A percentile compares a stretch with the other conserved stretches of the same genome.
phyloP scores from a whole-genome alignment of 30 jellyfish, hydroid and myxozoan species.

The Aurelia aurita complex sp. Pacific region DNA sequence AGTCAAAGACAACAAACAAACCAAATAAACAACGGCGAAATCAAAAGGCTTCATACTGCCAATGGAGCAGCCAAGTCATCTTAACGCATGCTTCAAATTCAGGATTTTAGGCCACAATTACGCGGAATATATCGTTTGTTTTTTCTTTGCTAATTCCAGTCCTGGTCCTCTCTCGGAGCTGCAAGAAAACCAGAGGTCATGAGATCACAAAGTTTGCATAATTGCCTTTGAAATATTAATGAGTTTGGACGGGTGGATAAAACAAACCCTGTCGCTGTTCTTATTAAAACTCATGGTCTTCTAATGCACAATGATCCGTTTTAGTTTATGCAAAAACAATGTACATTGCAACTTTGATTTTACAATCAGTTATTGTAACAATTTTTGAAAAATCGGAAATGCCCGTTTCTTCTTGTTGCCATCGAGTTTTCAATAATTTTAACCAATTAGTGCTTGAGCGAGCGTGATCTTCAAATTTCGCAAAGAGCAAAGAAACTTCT shows the following conservation, averaged over 20 bases:
- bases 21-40: not conserved
- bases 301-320: too few relatives aligned
- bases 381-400: too few relatives aligned
- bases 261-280: not conserved
- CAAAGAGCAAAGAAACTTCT: too few relatives aligned
- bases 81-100: not conserved
- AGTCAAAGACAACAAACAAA: slow-evolving; percentile 19
- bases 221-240: slow-evolving; percentile 17
- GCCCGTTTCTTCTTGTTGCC: too few relatives aligned
- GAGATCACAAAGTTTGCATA: slow-evolving; percentile 34
- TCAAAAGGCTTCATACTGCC: slow-evolving; percentile 28
- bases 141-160: not conserved
- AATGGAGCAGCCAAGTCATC: not conserved
- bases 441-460: too few relatives aligned
- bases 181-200: slow-evolving; percentile 46
- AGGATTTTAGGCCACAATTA: not conserved
- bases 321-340: too few relatives aligned
- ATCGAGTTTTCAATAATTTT: too few relatives aligned
- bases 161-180: slow-evolving; percentile 1
- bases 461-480: too few relatives aligned
- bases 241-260: slow-evolving; percentile 61
- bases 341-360: too few relatives aligned
- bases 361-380: too few relatives aligned
- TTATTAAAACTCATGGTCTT: too few relatives aligned
- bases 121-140: not conserved